Evolutionary conservation across 1,140 invertebrate genomes (phyloP), one percentile per base, ranked within the genome.

Genomic region (Octopus bimaculoides): DNA sequence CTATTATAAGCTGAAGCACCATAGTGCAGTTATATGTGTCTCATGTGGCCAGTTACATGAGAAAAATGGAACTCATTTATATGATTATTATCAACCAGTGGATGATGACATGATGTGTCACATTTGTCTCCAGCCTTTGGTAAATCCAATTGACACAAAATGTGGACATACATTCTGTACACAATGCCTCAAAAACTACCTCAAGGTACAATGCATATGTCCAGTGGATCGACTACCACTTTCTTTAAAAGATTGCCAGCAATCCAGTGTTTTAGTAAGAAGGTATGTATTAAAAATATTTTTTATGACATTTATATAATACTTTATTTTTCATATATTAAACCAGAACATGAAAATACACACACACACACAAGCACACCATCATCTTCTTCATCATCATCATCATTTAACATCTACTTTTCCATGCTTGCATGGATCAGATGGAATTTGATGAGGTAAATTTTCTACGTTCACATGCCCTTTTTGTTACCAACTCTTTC

Each of bases 101-200:
- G 91, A 92, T 81, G 91, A 91, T 81, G 91, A 92, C 80, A 84
- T 92, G 41, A 91, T 89, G 81, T 92, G 91, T 82, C 90, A 91
- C 80, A 91, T 92, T 55, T 92, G 91, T 80, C 87, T 92, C 7
- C 91, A 89, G 81, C 89, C 89, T 5, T 80, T 90, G 41, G 88
- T 90, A 26, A 89, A 88, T 81, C 89, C 89, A 5, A 79, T 90
- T 52, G 91, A 92, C 85, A 91, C 91, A 9, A 89, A 89, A 78
- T 92, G 91, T 83, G 91, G 91, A 78, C 91, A 92, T 82, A 92
- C 91, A 52, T 92, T 91, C 85, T 92, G 91, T 83, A 86, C 89
- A 10, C 82, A 86, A 54, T 91, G 90, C 80, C 82, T 91, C 17
- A 86, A 87, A 77, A 90, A 87, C 86, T 90, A 90, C 85, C 86